Conservation (phyloP, 2,113 vertebrate species). For the Dicentrarchus labrax region DNA sequence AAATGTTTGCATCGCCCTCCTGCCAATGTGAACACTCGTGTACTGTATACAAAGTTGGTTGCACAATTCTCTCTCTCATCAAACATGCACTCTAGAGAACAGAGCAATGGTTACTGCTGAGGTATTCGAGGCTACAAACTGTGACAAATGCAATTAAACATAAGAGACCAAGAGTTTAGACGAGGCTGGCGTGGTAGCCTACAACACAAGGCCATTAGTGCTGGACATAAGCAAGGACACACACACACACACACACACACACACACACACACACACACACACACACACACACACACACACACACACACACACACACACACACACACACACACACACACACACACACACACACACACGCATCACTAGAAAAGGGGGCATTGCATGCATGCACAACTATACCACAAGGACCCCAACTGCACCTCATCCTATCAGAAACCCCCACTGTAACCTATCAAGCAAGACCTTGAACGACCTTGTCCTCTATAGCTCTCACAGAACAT, state of each 20-base stretch:
- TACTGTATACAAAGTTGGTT: constrained; percentile 18
- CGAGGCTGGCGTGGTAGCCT: constrained; percentile 19
- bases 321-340: not conserved
- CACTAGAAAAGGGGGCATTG: not conserved
- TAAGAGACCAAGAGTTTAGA: constrained; percentile 46
- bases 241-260: not conserved
- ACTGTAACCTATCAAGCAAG: constrained; percentile 54
- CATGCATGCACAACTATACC: constrained; percentile 17
- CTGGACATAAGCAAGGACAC: constrained; percentile 17
- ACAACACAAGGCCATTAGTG: constrained; percentile 50
- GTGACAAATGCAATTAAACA: constrained; percentile 73
- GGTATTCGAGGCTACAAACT: constrained; percentile 61
- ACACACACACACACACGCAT: not conserved
- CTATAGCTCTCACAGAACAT: constrained; percentile 52
- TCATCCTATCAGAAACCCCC: constrained; percentile 40
- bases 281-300: not conserved
- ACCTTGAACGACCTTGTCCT: constrained; percentile 79
- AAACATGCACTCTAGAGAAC: constrained; percentile 29
- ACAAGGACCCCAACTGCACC: not conserved
- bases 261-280: not conserved
- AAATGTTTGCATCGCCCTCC: constrained; percentile 29
- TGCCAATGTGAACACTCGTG: constrained; percentile 27
- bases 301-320: not conserved
- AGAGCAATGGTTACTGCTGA: constrained; percentile 34
- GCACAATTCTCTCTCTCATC: constrained; percentile 31